A percentile compares a stretch with the other conserved stretches of the same genome.
phyloP scores from a whole-genome alignment of 2,888 invertebrate species.

The Eubasilissa splendida region DNA sequence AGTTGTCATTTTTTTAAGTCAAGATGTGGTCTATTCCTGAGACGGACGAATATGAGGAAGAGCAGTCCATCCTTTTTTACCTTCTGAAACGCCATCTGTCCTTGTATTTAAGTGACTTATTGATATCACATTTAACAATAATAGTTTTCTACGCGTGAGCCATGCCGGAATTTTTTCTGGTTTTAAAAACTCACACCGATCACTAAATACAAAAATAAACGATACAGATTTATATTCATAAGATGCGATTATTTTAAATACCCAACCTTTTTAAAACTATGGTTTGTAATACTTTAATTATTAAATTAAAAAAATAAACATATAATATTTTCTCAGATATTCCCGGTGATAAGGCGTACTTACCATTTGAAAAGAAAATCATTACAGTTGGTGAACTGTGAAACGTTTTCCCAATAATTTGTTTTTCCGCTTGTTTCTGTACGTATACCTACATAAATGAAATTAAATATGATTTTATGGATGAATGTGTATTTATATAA shows the following conservation, averaged over 20 bases:
- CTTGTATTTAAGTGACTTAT: too few species aligned
- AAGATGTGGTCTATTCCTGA: too few species aligned
- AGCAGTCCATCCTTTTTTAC: too few species aligned
- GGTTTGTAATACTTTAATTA: too few species aligned
- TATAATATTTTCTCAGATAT: neutral
- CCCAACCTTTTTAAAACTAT: too few species aligned
- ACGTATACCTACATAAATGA: neutral
- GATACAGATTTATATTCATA: neutral
- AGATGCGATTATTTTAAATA: too few species aligned
- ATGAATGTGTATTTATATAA: conserved; percentile 1
- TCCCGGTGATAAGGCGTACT: neutral
- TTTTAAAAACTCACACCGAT: neutral
- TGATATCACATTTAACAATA: too few species aligned
- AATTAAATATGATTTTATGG: neutral
- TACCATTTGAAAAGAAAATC: neutral
- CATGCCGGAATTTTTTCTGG: neutral
- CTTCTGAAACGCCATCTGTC: too few species aligned
- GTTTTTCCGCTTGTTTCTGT: neutral
- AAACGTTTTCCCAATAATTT: neutral
- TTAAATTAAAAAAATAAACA: too few species aligned
- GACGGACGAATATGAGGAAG: too few species aligned
- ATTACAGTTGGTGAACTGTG: neutral
- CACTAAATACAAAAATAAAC: neutral
- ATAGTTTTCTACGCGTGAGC: too few species aligned
- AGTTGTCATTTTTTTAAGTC: too few species aligned